Conservation (phyloP, 1,140 invertebrate species). For the Samia ricini region DNA sequence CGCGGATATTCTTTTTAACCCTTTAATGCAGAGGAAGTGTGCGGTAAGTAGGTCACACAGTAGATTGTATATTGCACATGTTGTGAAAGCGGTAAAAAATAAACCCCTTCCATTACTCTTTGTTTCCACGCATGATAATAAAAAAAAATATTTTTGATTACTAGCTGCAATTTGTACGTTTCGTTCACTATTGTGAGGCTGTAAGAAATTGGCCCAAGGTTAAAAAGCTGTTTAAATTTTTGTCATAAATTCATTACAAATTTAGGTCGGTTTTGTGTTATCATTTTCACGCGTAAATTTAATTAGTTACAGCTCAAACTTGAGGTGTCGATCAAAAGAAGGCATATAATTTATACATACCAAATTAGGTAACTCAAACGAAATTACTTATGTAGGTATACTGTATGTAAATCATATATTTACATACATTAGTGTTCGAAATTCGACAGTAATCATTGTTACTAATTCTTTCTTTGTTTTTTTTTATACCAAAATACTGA, state of each 20-base stretch:
- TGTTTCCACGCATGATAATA: slow-evolving; percentile 52
- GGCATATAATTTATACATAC: not conserved
- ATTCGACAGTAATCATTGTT: too few species aligned
- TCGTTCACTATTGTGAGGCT: slow-evolving; percentile 30
- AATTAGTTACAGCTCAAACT: not conserved
- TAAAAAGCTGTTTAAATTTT: slow-evolving; percentile 1
- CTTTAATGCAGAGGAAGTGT: slow-evolving; percentile 73
- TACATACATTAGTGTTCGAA: too few species aligned
- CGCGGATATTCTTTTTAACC: slow-evolving; percentile 67
- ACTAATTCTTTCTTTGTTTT: too few species aligned
- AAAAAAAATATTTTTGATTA: slow-evolving; percentile 68
- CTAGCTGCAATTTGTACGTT: slow-evolving; percentile 72
- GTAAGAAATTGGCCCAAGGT: slow-evolving; percentile 32
- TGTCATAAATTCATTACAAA: not conserved
- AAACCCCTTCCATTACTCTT: slow-evolving; percentile 56
- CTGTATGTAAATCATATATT: too few species aligned
- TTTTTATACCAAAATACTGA: too few species aligned
- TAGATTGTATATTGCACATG: slow-evolving; percentile 71
- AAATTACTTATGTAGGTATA: too few species aligned
- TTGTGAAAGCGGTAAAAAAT: slow-evolving; percentile 73
- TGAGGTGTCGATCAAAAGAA: not conserved
- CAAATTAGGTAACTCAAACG: too few species aligned
- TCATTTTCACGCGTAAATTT: not conserved
- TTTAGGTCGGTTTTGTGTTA: not conserved
- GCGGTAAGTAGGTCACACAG: slow-evolving; percentile 70